These are phyloP conservation scores for Sprattus sprattus DNA, from an alignment of 2,113 vertebrate genomes.

Conservation along the genomic window DNA sequence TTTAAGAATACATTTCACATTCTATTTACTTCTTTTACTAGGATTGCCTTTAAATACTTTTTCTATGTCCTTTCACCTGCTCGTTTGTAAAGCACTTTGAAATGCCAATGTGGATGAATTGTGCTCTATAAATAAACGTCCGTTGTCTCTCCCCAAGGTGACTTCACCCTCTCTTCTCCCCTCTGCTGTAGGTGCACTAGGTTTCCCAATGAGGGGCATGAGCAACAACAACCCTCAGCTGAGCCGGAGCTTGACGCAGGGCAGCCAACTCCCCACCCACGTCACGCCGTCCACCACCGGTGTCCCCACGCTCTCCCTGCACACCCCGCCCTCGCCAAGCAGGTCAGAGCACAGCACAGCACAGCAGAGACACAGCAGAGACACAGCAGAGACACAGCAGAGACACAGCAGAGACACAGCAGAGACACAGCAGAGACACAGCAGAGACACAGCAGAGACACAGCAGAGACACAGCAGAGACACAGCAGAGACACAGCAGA, in stretches of 20 bases:
- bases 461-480: no score
- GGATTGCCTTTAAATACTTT: not conserved
- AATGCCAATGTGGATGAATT: not conserved
- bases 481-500: no score
- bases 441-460: no score
- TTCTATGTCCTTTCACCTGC: not conserved
- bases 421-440: no score
- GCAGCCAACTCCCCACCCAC: slow-evolving; percentile 97
- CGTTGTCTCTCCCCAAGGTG: not conserved
- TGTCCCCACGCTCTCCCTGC: slow-evolving; percentile 98
- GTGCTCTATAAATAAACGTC: not conserved
- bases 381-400: not conserved
- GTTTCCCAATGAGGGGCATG: slow-evolving; percentile 96
- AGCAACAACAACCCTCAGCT: slow-evolving; percentile 98
- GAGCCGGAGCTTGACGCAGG: slow-evolving; percentile 98
- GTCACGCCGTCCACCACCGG: slow-evolving; percentile 98
- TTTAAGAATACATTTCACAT: not conserved
- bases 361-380: not conserved
- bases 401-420: not conserved
- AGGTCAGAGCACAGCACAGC: slow-evolving; percentile 72
- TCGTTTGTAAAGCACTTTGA: not conserved
- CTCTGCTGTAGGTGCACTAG: slow-evolving; percentile 86
- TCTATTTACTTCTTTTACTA: not conserved
- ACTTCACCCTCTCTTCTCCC: not conserved
- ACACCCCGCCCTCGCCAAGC: slow-evolving; percentile 98